Evolutionary conservation across 2,113 vertebrate genomes (phyloP).

Genomic region (Calyptommatus sinebrachiatus): DNA sequence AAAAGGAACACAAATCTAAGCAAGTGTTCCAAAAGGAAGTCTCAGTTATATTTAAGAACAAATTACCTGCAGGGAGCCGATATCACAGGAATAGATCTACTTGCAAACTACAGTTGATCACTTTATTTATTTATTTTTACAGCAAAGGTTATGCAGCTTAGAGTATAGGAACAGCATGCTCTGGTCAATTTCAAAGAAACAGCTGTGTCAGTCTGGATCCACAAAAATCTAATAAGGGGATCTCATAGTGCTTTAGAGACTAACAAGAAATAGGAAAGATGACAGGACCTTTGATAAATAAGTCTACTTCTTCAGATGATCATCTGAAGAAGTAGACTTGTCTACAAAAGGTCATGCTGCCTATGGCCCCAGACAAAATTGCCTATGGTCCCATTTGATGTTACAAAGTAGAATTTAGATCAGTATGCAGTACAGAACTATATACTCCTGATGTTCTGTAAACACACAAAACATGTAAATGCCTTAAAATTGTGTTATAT

Average conservation of each 20-base stretch:
- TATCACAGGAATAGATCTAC: too few species aligned
- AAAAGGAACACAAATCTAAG: not conserved
- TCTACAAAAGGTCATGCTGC: too few species aligned
- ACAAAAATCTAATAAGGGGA: too few species aligned
- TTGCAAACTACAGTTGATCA: too few species aligned
- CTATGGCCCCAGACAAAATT: not conserved
- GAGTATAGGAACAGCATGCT: not conserved
- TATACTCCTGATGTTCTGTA: not conserved
- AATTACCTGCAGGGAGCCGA: not conserved
- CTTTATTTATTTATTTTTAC: not conserved
- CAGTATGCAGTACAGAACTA: not conserved
- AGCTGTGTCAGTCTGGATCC: too few species aligned
- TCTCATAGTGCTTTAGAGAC: too few species aligned
- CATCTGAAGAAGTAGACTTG: too few species aligned
- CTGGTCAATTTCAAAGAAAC: not conserved
- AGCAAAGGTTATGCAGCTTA: not conserved
- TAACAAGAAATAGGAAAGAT: too few species aligned
- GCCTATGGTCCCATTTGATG: not conserved
- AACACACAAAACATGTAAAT: not conserved
- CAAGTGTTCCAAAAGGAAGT: not conserved
- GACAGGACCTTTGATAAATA: too few species aligned
- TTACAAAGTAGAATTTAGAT: not conserved
- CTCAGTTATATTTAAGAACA: not conserved
- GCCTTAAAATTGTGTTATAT: not conserved
- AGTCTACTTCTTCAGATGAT: too few species aligned